Base-by-base conservation (phyloP, 1,140 invertebrate species). In the Hetaerina americana region DNA sequence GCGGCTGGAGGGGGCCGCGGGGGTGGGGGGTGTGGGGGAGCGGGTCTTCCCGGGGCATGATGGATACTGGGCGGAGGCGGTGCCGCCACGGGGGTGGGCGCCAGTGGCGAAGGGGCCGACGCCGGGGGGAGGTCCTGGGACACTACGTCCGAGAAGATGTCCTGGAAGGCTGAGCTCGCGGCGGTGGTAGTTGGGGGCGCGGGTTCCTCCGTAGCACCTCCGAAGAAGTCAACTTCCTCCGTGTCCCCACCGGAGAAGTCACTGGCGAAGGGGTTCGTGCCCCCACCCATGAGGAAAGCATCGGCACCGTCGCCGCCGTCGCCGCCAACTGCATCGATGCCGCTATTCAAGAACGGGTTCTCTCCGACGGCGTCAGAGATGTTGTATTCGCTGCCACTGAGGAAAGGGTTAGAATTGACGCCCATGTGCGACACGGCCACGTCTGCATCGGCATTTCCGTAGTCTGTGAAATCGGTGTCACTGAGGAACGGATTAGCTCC, bases 401-500 rank as follows among this genome's bases (percentile, higher is more conserved):
- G 69, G 71, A 75, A 75, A 5, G 74, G 74, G 29, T 75, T 75
- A 12, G 74, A 75, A 67, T 18, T 72, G 12, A 68, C n/a, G n/a
- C n/a, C n/a, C 40, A 57, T 57, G 40, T 57, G 40, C 40, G 68
- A 24, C 1, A 66, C 27, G 5, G 70, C 49, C 6, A 49, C 49
- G 26, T 71, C 68, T 27, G 68, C 68, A 15, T 69, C 68, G n/a
- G n/a, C 26, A 69, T 28, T 49, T 27, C 27, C 28, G 75, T 83
- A 81, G 15, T 80, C 81, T 72, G 81, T 79, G 1, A 80, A 78
- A 72, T 84, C 82, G 69, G 88, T n/a, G 22, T 57, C 89, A 73
- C 85, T 86, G n/a, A 88, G 82, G 76, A 90, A 90, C 1, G 88
- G 85, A 78, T 87, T 85, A 27, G 83, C 85, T 5, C 76, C 78